Percentiles rank a stretch among this genome's conserved stretches.
phyloP scores from a whole-genome alignment of 2,888 invertebrate species.

The Julus scanicus region DNA sequence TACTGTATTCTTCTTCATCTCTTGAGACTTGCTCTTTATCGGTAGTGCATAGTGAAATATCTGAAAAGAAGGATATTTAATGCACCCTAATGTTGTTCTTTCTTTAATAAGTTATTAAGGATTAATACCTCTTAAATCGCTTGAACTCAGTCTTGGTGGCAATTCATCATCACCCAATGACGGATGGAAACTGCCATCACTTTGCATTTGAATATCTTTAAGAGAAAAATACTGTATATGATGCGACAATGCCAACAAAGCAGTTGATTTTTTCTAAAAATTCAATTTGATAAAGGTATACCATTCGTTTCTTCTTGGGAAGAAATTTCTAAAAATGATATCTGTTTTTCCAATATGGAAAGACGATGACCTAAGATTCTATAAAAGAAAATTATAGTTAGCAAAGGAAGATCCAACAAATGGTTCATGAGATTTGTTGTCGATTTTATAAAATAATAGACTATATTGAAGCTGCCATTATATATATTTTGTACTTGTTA shows the following conservation, averaged over 20 bases:
- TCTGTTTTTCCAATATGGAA: conserved; percentile 81
- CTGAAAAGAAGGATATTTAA: neutral
- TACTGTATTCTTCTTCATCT: conserved; percentile 59
- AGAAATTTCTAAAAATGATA: conserved; percentile 70
- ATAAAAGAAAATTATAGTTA: conserved; percentile 52
- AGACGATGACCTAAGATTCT: conserved; percentile 85
- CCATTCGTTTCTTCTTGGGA: conserved; percentile 57
- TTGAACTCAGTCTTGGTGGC: neutral
- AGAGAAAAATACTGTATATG: neutral
- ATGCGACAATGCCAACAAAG: neutral
- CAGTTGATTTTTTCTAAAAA: neutral
- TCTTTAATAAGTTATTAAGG: no score
- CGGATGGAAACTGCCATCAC: neutral
- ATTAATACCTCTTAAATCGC: no score
- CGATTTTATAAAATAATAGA: no score
- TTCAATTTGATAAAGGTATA: neutral
- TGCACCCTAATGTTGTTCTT: neutral
- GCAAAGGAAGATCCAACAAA: no score
- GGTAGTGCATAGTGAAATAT: neutral
- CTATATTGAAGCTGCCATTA: no score
- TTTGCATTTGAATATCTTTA: neutral
- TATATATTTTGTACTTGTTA: no score
- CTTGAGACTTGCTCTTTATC: neutral
- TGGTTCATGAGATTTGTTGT: no score
- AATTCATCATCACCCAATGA: neutral